Evolutionary conservation across 2,113 vertebrate species (phyloP).

Genomic region (Psittacara wagleri): DNA sequence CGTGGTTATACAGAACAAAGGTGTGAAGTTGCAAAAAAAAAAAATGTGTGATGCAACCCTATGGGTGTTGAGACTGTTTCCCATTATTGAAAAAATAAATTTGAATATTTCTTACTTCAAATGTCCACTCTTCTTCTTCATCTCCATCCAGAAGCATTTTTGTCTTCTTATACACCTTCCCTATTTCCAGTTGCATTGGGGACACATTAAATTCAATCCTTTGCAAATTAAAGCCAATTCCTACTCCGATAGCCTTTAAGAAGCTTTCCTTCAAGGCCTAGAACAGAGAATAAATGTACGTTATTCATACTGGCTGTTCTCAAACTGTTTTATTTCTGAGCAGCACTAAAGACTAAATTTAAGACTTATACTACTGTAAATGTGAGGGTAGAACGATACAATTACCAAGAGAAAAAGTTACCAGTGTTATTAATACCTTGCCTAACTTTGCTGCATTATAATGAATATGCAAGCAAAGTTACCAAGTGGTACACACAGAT

Average conservation of each 20-base stretch:
- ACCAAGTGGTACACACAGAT: not conserved
- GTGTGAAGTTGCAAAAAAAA: not conserved
- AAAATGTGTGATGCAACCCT: not conserved
- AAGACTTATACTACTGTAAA: not conserved
- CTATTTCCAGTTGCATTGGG: constrained; percentile 77
- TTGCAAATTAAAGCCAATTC: constrained; percentile 91
- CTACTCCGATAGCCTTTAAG: constrained; percentile 93
- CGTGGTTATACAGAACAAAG: not conserved
- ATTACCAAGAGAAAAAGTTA: not conserved
- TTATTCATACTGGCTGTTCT: not conserved
- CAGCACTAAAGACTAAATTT: not conserved
- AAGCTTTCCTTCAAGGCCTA: constrained; percentile 97
- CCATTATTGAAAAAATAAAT: not conserved
- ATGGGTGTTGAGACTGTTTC: not conserved
- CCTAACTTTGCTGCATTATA: not conserved
- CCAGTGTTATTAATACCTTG: not conserved
- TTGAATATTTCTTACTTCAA: constrained; percentile 73
- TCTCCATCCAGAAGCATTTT: constrained; percentile 87
- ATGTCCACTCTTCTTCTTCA: constrained; percentile 80
- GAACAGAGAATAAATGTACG: not conserved
- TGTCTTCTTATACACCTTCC: constrained; percentile 80
- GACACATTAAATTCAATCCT: constrained; percentile 89
- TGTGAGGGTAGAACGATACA: not conserved
- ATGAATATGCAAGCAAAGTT: not conserved
- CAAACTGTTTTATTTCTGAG: not conserved